These are phyloP conservation scores for Megamerina dolium DNA, from an alignment of 2,888 invertebrate genomes.

Conservation along the genomic window DNA sequence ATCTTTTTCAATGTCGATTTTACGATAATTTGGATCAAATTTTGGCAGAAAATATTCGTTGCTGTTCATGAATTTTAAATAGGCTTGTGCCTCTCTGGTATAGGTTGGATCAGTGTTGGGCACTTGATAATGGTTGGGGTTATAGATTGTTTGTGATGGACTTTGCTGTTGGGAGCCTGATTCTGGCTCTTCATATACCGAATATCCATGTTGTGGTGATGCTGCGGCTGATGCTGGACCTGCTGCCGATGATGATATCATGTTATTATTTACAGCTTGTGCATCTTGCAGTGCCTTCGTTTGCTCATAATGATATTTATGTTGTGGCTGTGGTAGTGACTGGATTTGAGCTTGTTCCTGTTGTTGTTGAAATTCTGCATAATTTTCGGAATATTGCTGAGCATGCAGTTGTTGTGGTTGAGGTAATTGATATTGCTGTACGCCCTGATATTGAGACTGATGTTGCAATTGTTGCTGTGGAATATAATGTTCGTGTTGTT, in stretches of 20 bases:
- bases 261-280: no score
- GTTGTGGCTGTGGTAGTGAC: conserved; percentile 1
- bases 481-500: conserved; percentile 17
- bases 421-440: conserved; percentile 14
- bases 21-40: conserved; percentile 40
- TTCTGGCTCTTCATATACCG: conserved; percentile 14
- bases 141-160: conserved; percentile 6
- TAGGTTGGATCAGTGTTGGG: conserved; percentile 21
- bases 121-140: conserved; percentile 9
- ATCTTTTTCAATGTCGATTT: conserved; percentile 33
- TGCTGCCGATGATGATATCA: neutral
- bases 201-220: conserved; percentile 12
- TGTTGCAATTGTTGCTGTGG: conserved; percentile 13
- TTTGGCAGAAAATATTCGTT: conserved; percentile 44
- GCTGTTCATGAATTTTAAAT: conserved; percentile 44
- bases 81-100: conserved; percentile 42
- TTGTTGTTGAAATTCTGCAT: no score
- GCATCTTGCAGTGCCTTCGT: no score
- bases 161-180: neutral
- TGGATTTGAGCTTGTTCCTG: conserved; percentile 2
- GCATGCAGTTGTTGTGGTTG: conserved; percentile 5
- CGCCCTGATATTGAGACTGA: conserved; percentile 10
- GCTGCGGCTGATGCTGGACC: conserved; percentile 10
- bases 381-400: no score
- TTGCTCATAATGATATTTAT: conserved; percentile 3